Conservation (phyloP, 2,888 invertebrate species). For the Thera obeliscata region DNA sequence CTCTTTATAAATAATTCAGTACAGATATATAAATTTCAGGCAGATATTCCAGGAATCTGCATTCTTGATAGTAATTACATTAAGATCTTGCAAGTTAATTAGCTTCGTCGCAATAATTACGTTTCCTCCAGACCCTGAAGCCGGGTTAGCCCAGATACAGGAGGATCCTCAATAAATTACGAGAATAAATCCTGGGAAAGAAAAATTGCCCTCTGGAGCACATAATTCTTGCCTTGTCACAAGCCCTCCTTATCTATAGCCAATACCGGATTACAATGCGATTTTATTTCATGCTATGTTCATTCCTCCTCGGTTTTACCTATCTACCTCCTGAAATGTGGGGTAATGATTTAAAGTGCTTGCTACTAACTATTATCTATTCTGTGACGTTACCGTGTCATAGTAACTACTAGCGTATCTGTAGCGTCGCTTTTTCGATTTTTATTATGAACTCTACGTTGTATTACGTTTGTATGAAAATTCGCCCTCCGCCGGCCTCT, state of each 20-base stretch:
- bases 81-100: conserved; percentile 58
- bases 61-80: conserved; percentile 25
- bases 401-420: too few relatives aligned
- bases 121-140: conserved; percentile 56
- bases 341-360: conserved; percentile 22
- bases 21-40: too few relatives aligned
- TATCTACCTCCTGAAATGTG: conserved; percentile 26
- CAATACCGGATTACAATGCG: conserved; percentile 85
- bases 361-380: too few relatives aligned
- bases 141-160: conserved; percentile 83
- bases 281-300: conserved; percentile 82
- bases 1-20: too few relatives aligned
- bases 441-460: too few relatives aligned
- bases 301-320: conserved; percentile 51
- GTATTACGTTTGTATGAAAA: too few relatives aligned
- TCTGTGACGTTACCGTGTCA: too few relatives aligned
- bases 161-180: conserved; percentile 84
- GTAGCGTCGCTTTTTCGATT: too few relatives aligned
- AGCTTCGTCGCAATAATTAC: conserved; percentile 75
- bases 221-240: conserved; percentile 85
- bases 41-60: neutral
- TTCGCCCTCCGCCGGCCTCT: too few relatives aligned
- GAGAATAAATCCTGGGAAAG: conserved; percentile 83
- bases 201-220: conserved; percentile 85
- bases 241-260: conserved; percentile 83